phyloP scores from a whole-genome alignment of 2,797 vertebrate genomes.

The Pseudochirops corinnae region DNA sequence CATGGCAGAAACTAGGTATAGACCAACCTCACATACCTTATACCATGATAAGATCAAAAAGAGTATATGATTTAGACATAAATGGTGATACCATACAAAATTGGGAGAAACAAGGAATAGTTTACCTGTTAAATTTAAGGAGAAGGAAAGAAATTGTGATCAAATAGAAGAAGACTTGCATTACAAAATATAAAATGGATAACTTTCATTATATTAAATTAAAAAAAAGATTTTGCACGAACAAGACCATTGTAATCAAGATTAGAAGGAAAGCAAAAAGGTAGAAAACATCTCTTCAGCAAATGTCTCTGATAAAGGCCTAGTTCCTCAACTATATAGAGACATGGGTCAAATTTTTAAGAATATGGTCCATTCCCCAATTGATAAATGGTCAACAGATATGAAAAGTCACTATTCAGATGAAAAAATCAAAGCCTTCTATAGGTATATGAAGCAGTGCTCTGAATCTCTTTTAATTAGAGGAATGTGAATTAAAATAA shows the following conservation, averaged over 20 bases:
- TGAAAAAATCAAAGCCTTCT: neutral
- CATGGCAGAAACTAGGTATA: no score
- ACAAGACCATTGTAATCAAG: neutral
- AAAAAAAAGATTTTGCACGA: neutral
- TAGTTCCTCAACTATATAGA: neutral
- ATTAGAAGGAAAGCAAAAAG: no score
- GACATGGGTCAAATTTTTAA: neutral
- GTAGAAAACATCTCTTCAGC: neutral
- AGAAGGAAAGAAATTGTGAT: neutral
- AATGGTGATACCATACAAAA: neutral
- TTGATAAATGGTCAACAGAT: neutral
- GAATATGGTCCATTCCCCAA: neutral
- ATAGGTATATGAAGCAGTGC: neutral
- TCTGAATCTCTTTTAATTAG: neutral
- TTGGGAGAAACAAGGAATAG: neutral
- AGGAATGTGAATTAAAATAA: neutral
- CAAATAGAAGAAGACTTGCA: neutral
- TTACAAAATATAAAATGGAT: neutral
- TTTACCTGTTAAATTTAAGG: neutral
- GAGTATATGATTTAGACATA: no score
- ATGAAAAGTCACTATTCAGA: neutral
- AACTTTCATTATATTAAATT: neutral
- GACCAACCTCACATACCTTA: no score
- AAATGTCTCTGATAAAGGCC: neutral
- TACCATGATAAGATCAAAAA: no score